Conservation (phyloP, 2,797 vertebrate species). For the Gallirallus australis region DNA sequence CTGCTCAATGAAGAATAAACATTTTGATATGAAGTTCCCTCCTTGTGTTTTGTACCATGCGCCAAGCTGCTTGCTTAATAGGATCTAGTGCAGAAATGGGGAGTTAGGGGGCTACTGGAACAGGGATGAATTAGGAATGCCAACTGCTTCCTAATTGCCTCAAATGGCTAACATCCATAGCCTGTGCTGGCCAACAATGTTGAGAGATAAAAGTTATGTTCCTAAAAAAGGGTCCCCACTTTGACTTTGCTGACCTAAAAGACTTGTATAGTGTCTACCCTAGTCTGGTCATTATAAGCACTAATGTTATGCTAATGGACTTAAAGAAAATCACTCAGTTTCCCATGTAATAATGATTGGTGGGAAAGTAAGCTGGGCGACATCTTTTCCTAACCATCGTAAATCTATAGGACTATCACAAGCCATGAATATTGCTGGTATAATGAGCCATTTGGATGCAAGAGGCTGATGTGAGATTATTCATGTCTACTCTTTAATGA, state of each 20-base stretch:
- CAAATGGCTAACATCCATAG: background rate
- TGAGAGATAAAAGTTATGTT: background rate
- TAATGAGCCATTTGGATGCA: conserved; percentile 56
- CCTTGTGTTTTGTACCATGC: conserved; percentile 9
- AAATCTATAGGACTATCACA: conserved; percentile 64
- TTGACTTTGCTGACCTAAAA: background rate
- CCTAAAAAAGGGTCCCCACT: background rate
- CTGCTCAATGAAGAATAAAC: conserved; percentile 51
- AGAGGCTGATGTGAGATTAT: conserved; percentile 26
- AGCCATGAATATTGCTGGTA: conserved; percentile 29
- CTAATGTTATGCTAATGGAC: conserved; percentile 48
- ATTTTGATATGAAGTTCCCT: conserved; percentile 26
- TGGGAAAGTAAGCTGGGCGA: conserved; percentile 57
- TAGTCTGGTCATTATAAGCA: background rate
- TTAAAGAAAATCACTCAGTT: conserved; percentile 61
- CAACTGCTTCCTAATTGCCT: background rate
- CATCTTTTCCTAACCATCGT: conserved; percentile 59
- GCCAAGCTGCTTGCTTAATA: background rate
- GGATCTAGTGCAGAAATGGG: background rate
- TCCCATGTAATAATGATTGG: conserved; percentile 70
- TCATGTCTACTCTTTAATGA: background rate
- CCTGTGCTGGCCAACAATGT: background rate
- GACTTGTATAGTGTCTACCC: background rate
- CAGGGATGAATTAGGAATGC: background rate
- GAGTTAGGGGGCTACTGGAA: background rate